These are phyloP conservation scores for Apistogramma diplotaenia DNA, from an alignment of 2,113 vertebrate species.

Conservation along the genomic window DNA sequence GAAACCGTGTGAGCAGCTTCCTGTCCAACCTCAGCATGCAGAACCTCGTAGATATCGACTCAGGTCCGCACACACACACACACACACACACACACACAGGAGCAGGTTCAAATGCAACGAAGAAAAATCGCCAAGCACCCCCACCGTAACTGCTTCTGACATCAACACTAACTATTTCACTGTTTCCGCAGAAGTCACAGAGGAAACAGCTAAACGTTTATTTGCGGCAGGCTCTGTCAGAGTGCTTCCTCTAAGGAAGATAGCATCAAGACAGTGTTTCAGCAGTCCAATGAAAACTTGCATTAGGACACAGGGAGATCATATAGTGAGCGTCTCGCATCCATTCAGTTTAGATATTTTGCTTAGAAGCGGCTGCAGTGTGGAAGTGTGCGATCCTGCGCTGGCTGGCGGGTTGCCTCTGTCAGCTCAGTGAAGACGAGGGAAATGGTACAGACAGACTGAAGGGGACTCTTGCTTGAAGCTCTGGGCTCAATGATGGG, in stretches of 20 bases:
- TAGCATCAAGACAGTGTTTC: slow-evolving; percentile 61
- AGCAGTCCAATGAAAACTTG: not conserved
- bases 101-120: not conserved
- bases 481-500: slow-evolving; percentile 67
- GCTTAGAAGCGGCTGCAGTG: not conserved
- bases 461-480: not conserved
- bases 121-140: not conserved
- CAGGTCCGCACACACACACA: slow-evolving; percentile 55
- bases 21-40: slow-evolving; percentile 68
- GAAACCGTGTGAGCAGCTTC: slow-evolving; percentile 73
- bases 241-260: slow-evolving; percentile 73
- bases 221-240: slow-evolving; percentile 48
- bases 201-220: slow-evolving; percentile 74
- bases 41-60: slow-evolving; percentile 59
- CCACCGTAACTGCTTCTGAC: not conserved
- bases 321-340: not conserved
- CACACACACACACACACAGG: too few species aligned
- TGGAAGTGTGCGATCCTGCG: not conserved
- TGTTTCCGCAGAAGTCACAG: slow-evolving; percentile 7
- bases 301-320: not conserved
- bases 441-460: slow-evolving; percentile 1
- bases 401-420: not conserved
- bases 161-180: not conserved
- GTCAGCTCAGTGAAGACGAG: not conserved
- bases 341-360: not conserved